phyloP scores from a whole-genome alignment of 1,140 invertebrate genomes.

The Drosophila bifasciata region DNA sequence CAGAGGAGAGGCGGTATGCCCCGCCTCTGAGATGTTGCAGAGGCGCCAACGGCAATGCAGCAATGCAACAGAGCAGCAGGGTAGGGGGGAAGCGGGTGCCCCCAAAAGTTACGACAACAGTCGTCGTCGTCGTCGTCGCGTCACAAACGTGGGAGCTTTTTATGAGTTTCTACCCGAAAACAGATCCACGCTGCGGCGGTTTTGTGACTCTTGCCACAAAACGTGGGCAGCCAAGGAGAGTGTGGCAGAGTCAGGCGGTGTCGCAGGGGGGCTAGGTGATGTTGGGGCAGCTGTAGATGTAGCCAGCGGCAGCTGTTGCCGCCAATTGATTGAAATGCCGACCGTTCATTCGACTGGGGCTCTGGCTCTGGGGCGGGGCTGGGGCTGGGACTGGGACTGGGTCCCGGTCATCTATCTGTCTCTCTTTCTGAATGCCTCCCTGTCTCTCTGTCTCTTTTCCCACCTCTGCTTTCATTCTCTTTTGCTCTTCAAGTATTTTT shows the following conservation, averaged over 20 bases:
- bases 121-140: constrained; percentile 38
- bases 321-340: constrained; percentile 57
- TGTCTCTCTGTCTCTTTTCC: background rate
- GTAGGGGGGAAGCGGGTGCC: constrained; percentile 5
- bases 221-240: constrained; percentile 43
- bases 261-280: background rate
- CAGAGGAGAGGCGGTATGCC: background rate
- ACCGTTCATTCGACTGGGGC: constrained; percentile 52
- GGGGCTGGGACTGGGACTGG: no score
- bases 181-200: constrained; percentile 36
- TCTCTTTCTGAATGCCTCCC: background rate
- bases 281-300: constrained; percentile 27
- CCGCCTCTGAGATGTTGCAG: constrained; percentile 11
- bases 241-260: no score
- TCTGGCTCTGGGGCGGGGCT: no score
- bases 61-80: background rate
- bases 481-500: constrained; percentile 10
- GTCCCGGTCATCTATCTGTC: constrained; percentile 40
- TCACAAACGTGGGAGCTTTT: constrained; percentile 74
- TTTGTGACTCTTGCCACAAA: constrained; percentile 49
- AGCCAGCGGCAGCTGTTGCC: constrained; percentile 51
- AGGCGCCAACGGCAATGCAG: constrained; percentile 51
- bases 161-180: constrained; percentile 64
- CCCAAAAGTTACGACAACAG: constrained; percentile 64
- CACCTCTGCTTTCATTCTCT: background rate